A percentile compares a stretch with the other conserved stretches of the same genome.
These are phyloP conservation scores for Urosaurus nigricauda DNA, from an alignment of 2,797 vertebrate species.

Conservation along the genomic window DNA sequence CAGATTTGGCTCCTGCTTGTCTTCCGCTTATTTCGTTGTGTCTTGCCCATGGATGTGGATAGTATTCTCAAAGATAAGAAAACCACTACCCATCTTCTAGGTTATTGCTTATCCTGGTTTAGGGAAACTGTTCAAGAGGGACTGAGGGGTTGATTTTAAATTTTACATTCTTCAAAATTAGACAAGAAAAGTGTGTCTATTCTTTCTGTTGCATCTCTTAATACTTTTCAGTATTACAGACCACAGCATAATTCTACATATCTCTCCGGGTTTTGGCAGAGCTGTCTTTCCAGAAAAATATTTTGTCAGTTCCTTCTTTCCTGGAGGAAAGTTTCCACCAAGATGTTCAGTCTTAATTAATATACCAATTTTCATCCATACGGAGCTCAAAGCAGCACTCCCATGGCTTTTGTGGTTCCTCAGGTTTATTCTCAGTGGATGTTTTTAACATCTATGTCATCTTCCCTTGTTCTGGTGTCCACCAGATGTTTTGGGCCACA, in stretches of 20 bases:
- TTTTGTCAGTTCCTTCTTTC: not conserved
- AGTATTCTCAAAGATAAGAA: not conserved
- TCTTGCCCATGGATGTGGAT: not conserved
- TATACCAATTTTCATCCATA: no score
- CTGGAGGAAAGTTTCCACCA: not conserved
- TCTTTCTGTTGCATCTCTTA: not conserved
- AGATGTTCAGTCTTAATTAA: no score
- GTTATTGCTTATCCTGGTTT: not conserved
- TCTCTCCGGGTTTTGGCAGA: not conserved
- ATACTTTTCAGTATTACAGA: not conserved
- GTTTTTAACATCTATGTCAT: not conserved
- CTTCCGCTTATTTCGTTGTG: not conserved
- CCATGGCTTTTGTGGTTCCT: not conserved
- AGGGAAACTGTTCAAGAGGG: not conserved
- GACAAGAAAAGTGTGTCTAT: not conserved
- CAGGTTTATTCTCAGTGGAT: not conserved
- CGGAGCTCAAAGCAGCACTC: no score
- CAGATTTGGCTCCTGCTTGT: not conserved
- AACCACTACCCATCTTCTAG: not conserved
- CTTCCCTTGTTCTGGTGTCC: not conserved
- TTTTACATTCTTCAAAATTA: not conserved
- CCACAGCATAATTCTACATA: not conserved
- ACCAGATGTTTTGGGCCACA: not conserved
- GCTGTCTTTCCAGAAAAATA: no score
- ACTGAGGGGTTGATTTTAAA: not conserved